Evolutionary conservation across 1,140 invertebrate species (phyloP), one percentile per base, ranked within the genome.

Genomic region (Hyles euphorbiae): DNA sequence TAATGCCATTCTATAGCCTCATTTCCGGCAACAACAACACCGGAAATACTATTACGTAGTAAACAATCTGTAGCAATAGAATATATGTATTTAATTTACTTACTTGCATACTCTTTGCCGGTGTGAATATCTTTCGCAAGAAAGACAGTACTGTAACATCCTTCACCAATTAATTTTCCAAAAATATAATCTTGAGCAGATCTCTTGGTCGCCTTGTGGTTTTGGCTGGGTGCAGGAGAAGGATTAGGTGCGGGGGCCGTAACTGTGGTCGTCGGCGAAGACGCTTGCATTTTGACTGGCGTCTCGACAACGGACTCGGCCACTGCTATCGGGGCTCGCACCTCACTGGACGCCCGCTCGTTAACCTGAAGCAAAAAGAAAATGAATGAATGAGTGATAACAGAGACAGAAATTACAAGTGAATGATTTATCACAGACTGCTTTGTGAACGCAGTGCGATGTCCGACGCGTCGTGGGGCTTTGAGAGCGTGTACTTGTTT

Each of bases 101-200:
- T 92, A 97, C 96, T 98, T 89, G 98, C 98, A 94, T 94, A 98
- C 90, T 98, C 96, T 75, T 94, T 95, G 66, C 92, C 92, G 32
- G 93, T 95, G 74, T 96, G 94, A 52, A 98, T 94, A 87, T 98
- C 97, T 88, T 97, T 97, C 43, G 96, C 97, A 60, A 98, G 90
- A 89, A 96, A 98, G 56, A 99, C 98, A 49, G 95, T 97, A 65
- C 97, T 98, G 87, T 97, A 99, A 81, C 97, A 98, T 58, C 98
- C 98, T 89, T 99, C 97, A 61, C 98, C 98, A 70, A 99, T 96
- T 55, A 97, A 92, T 90, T 97, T 98, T 36, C 97, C 96, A 91
- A 99, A 99, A 67, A 97, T 95, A 84, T 96, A 99, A 87, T 99
- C 97, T 70, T 94, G 93, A n/a, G 95, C 91, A 6, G 92, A 93